Evolutionary conservation across 1,140 invertebrate species (phyloP).

Genomic region (Condylostylus longicornis): DNA sequence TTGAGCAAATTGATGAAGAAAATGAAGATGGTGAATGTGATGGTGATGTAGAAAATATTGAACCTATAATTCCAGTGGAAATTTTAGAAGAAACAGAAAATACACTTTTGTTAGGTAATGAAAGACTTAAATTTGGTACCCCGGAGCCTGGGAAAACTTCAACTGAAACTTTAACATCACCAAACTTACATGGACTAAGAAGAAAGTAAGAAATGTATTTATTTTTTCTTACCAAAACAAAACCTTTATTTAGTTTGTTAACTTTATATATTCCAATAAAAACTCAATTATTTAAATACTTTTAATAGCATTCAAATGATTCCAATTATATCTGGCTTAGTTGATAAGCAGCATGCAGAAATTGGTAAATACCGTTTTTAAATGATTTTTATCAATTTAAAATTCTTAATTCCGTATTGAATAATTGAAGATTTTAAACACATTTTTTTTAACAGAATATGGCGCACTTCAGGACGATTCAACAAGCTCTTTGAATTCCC

Average conservation of each 20-base stretch:
- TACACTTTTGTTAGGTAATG: conserved; percentile 33
- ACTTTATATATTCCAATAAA: background rate
- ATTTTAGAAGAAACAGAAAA: conserved; percentile 33
- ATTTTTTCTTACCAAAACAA: conserved; percentile 4
- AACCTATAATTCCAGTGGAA: conserved; percentile 27
- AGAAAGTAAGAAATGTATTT: conserved; percentile 20
- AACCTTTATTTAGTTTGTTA: background rate
- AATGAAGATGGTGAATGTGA: conserved; percentile 27
- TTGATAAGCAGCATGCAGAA: conserved; percentile 29
- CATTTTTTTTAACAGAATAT: conserved; percentile 39
- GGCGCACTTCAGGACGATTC: conserved; percentile 57
- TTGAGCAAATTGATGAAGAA: conserved; percentile 63
- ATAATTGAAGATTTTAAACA: background rate
- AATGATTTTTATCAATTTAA: conserved; percentile 4
- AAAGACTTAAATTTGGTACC: too few relatives aligned
- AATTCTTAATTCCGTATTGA: too few relatives aligned
- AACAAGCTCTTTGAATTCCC: conserved; percentile 34
- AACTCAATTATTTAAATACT: conserved; percentile 13
- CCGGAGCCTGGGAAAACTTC: too few relatives aligned
- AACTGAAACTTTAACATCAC: conserved; percentile 24
- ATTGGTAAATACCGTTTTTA: conserved; percentile 16
- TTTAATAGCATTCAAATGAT: conserved; percentile 33
- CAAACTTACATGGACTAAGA: conserved; percentile 23
- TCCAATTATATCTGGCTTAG: conserved; percentile 30
- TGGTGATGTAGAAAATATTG: conserved; percentile 25